Percentiles rank a stretch among this genome's conserved stretches.
Conservation (phyloP, 2,797 vertebrate genomes). For the Onychomys torridus region DNA sequence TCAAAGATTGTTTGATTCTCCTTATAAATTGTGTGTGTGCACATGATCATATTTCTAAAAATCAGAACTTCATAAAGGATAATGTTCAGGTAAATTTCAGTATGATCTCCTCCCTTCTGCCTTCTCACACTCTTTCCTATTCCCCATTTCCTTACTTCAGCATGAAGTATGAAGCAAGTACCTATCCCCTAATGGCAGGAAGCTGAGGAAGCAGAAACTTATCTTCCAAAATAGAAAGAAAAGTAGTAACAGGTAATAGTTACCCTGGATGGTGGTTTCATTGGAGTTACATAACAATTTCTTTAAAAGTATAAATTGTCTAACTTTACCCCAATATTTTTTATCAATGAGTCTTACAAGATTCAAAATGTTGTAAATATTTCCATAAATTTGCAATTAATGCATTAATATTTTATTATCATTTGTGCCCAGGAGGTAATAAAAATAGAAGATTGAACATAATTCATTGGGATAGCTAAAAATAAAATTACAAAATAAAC, state of each 20-base stretch:
- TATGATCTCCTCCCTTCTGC: neutral
- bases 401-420: neutral
- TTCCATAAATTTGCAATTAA: neutral
- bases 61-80: neutral
- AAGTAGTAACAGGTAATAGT: neutral
- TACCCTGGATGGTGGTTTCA: neutral
- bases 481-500: neutral
- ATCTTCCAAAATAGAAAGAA: neutral
- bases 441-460: neutral
- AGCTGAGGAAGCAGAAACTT: neutral
- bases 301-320: neutral
- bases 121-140: neutral
- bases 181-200: neutral
- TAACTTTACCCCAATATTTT: neutral
- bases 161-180: neutral
- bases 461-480: neutral
- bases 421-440: neutral
- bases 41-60: neutral
- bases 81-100: neutral
- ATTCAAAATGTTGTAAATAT: neutral
- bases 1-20: too few relatives aligned
- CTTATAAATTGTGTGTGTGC: neutral
- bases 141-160: too few relatives aligned
- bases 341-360: neutral
- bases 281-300: neutral